A percentile compares a stretch with the other conserved stretches of the same genome.
Evolutionary conservation across 2,797 vertebrate genomes (phyloP).

Genomic region (Bradypodion ventrale): DNA sequence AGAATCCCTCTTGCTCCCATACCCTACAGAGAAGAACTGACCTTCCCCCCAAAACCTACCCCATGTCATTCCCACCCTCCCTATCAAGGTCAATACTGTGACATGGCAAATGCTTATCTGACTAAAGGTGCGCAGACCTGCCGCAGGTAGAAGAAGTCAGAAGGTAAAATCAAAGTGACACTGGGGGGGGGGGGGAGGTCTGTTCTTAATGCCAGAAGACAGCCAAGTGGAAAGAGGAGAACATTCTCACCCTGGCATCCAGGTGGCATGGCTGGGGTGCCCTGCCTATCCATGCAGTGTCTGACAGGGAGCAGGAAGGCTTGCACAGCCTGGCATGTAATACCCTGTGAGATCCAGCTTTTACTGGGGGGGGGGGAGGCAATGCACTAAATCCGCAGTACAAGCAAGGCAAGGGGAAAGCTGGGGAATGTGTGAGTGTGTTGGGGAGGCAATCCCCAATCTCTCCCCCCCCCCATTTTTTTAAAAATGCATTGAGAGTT

Average conservation of each 20-base stretch:
- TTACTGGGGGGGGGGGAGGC: constrained; percentile 40
- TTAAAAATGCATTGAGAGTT: too few relatives aligned
- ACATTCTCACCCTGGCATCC: not conserved
- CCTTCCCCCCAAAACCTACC: not conserved
- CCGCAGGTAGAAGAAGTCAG: constrained; percentile 5
- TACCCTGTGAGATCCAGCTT: constrained; percentile 35
- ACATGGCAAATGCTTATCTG: too few relatives aligned
- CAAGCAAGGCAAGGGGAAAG: not conserved
- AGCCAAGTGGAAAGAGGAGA: not conserved
- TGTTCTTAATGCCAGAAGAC: not conserved
- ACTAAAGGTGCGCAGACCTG: not conserved
- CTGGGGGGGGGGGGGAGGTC: too few relatives aligned
- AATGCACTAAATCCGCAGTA: constrained; percentile 68
- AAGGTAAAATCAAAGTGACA: not conserved
- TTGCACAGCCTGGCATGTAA: not conserved
- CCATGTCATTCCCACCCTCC: not conserved
- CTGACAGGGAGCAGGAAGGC: not conserved
- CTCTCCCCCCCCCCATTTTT: too few relatives aligned
- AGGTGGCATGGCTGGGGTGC: not conserved
- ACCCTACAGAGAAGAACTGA: not conserved
- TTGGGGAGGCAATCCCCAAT: not conserved
- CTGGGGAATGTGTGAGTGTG: not conserved
- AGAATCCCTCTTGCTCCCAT: not conserved
- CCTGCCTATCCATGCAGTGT: not conserved
- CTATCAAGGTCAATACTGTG: constrained; percentile 19